A percentile compares a stretch with the other conserved stretches of the same genome.
These are phyloP conservation scores for Moxostoma hubbsi DNA, from an alignment of 2,797 vertebrate species.

Conservation along the genomic window DNA sequence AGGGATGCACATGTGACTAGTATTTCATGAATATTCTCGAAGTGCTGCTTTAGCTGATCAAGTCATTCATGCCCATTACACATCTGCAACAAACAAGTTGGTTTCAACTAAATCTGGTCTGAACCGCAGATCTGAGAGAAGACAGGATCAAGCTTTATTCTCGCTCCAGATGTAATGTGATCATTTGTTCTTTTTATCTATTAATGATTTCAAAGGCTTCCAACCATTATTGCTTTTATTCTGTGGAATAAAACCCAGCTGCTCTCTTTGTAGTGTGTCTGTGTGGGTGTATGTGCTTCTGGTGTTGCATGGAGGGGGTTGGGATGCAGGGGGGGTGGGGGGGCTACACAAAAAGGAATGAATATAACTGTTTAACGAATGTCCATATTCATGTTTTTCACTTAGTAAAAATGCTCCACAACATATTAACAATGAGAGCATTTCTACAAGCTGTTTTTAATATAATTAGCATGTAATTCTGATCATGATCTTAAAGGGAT, in stretches of 20 bases:
- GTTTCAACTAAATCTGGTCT: constrained; percentile 44
- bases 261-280: constrained; percentile 60
- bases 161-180: constrained; percentile 63
- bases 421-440: background rate
- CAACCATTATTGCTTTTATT: constrained; percentile 66
- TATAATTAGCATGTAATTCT: constrained; percentile 16
- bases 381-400: constrained; percentile 11
- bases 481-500: background rate
- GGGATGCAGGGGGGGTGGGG: constrained; percentile 1
- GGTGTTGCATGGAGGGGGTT: constrained; percentile 38
- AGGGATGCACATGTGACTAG: background rate
- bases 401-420: background rate
- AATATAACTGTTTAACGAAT: constrained; percentile 24
- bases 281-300: constrained; percentile 55
- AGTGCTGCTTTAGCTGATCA: constrained; percentile 23
- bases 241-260: constrained; percentile 67
- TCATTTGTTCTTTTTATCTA: constrained; percentile 69
- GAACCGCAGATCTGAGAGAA: constrained; percentile 59
- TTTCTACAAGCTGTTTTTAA: constrained; percentile 17
- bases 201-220: constrained; percentile 69
- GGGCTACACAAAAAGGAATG: constrained; percentile 7
- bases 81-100: constrained; percentile 34
- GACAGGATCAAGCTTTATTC: constrained; percentile 64
- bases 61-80: constrained; percentile 24
- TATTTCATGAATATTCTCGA: background rate